These are phyloP conservation scores for Oscheius myriophilus DNA, from an alignment of 2,888 invertebrate genomes.

Conservation along the genomic window DNA sequence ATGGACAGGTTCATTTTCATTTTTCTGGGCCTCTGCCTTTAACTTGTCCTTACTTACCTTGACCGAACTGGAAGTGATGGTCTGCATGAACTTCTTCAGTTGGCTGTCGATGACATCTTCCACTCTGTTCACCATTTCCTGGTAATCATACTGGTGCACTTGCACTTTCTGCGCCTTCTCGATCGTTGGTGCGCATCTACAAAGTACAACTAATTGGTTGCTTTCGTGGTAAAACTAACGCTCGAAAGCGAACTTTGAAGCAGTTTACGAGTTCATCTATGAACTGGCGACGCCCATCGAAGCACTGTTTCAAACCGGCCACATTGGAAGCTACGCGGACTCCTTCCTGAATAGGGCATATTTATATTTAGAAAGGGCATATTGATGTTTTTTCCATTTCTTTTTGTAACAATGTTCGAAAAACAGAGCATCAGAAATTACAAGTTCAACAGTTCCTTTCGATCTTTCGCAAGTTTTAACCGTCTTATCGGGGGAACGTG, in stretches of 20 bases:
- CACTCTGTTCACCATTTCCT: constrained; percentile 56
- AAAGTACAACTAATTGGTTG: not conserved
- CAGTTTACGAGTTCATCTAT: constrained; percentile 58
- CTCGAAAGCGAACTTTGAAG: constrained; percentile 55
- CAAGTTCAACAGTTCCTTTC: no score
- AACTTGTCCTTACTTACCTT: constrained; percentile 38
- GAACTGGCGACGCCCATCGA: constrained; percentile 52
- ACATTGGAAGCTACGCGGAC: constrained; percentile 46
- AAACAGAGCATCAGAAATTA: no score
- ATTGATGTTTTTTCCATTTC: not conserved
- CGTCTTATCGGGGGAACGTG: no score
- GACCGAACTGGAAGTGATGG: constrained; percentile 48
- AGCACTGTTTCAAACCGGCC: constrained; percentile 53
- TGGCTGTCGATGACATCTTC: constrained; percentile 57
- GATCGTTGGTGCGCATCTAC: constrained; percentile 45
- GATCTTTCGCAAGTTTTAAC: no score
- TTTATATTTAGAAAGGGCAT: not conserved
- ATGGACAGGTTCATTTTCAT: no score
- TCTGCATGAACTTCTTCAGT: constrained; percentile 51
- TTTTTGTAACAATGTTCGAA: no score
- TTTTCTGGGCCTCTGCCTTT: no score
- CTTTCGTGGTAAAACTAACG: constrained; percentile 39
- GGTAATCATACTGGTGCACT: constrained; percentile 60
- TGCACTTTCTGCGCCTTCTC: constrained; percentile 41
- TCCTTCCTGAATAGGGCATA: constrained; percentile 36